Base-by-base conservation (phyloP, 2,797 vertebrate genomes). In the Leucoraja ocellata region DNA sequence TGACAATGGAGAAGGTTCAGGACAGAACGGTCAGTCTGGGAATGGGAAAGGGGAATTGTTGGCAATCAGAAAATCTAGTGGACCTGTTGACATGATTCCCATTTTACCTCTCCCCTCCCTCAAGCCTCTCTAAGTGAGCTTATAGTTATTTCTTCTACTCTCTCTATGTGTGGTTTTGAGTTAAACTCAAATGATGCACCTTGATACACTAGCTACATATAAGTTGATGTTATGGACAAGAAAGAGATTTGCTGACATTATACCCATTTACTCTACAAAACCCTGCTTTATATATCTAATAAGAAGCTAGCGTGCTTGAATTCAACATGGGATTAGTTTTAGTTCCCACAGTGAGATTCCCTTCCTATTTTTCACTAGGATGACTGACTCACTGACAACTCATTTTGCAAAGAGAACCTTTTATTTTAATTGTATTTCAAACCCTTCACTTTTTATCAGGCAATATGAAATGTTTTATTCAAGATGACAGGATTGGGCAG, bases 401-500 rank as follows among this genome's bases (percentile, higher is more conserved):
- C 88, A 92, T 92, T 92, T 54, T 92, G 18, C 71, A 8, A 25
- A 92, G 39, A 28, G 71, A 92, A 74, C 25, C n/a, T 76, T 92
- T 54, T 74, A 73, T 91, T 91, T 91, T 91, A 92, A 92, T 92
- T 92, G 21, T 54, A 76, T 92, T 92, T 92, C 71, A 74, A 28
- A 74, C 39, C 71, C 36, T 92, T 74, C 71, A 76, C 21, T 54
- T 74, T 92, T 74, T 74, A 92, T 92, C 90, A 54, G 68, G 90
- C 90, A 74, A 92, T 92, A 92, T 74, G 90, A 74, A 76, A 92
- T 92, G 71, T 92, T 76, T 92, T 54, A 92, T 92, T 92, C 71
- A 76, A 74, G 46, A 76, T 92, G 90, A 92, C 71, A 74, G 46
- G 39, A 71, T 54, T 92, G 54, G 39, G 36, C 90, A 58, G 39